A percentile compares a stretch with the other conserved stretches of the same genome.
phyloP scores from a whole-genome alignment of 1,140 invertebrate genomes.

The Mylabris phalerata region DNA sequence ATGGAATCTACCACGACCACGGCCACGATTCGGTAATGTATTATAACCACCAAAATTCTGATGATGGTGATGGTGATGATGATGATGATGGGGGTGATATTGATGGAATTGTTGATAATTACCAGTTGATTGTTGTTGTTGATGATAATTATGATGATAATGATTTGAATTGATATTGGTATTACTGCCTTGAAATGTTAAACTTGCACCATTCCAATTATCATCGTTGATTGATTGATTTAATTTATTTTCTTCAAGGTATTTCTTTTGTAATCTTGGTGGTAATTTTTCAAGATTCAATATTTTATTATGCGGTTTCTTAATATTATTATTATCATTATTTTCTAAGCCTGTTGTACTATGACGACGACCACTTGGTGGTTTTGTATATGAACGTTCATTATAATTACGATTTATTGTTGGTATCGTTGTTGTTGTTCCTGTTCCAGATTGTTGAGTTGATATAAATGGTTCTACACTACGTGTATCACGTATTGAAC shows the following conservation, averaged over 20 bases:
- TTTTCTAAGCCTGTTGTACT: conserved; percentile 40
- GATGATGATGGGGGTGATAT: conserved; percentile 13
- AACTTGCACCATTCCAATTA: conserved; percentile 46
- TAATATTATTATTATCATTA: conserved; percentile 26
- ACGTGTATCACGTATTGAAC: conserved; percentile 44
- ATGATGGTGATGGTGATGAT: neutral
- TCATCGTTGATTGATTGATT: conserved; percentile 20
- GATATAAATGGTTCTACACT: conserved; percentile 44
- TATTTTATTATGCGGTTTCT: conserved; percentile 26
- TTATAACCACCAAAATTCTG: conserved; percentile 41
- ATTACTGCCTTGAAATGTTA: conserved; percentile 42
- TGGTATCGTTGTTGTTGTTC: conserved; percentile 10
- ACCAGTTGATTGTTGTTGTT: conserved; percentile 3
- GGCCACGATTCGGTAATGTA: conserved; percentile 44
- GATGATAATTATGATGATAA: conserved; percentile 7
- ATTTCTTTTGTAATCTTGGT: conserved; percentile 49
- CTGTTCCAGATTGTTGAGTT: conserved; percentile 16
- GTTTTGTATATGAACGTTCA: conserved; percentile 47
- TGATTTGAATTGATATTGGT: conserved; percentile 18
- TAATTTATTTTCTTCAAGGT: conserved; percentile 46
- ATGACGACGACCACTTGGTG: conserved; percentile 47
- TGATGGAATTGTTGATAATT: conserved; percentile 16
- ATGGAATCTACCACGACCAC: conserved; percentile 47
- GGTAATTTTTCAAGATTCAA: conserved; percentile 45
- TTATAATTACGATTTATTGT: conserved; percentile 19